These are phyloP conservation scores for Eupithecia insigniata DNA, from an alignment of 2,888 invertebrate species.

Conservation along the genomic window DNA sequence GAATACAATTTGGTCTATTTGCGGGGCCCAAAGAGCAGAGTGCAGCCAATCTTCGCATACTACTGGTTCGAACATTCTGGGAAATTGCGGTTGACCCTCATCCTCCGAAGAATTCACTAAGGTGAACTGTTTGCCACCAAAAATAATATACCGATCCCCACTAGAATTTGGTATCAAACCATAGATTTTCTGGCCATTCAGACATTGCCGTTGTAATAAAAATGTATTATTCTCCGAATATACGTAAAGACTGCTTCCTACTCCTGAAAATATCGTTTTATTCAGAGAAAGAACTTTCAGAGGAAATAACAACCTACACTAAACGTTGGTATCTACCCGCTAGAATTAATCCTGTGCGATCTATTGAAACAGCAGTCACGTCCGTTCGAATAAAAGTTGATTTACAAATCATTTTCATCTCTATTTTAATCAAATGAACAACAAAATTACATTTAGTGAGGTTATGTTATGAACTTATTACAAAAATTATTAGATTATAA, in stretches of 20 bases:
- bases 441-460: background rate
- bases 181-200: conserved; percentile 84
- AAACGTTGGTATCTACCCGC: conserved; percentile 70
- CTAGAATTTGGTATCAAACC: conserved; percentile 70
- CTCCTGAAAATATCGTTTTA: conserved; percentile 69
- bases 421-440: background rate
- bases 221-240: conserved; percentile 53
- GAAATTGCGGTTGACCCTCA: conserved; percentile 38
- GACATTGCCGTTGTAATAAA: conserved; percentile 52
- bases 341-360: conserved; percentile 64
- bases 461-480: no score
- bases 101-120: conserved; percentile 46
- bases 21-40: conserved; percentile 79
- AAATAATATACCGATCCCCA: conserved; percentile 62
- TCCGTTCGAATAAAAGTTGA: conserved; percentile 64
- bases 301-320: conserved; percentile 29
- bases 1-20: conserved; percentile 77
- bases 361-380: conserved; percentile 80
- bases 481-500: no score
- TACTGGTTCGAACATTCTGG: conserved; percentile 52
- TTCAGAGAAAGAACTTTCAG: background rate
- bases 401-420: conserved; percentile 19
- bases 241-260: conserved; percentile 76
- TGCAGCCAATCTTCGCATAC: conserved; percentile 87
- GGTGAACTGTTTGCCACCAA: conserved; percentile 84